Evolutionary conservation across 2,888 invertebrate genomes (phyloP), one percentile per base, ranked within the genome.

Genomic region (Drosophila picticornis): DNA sequence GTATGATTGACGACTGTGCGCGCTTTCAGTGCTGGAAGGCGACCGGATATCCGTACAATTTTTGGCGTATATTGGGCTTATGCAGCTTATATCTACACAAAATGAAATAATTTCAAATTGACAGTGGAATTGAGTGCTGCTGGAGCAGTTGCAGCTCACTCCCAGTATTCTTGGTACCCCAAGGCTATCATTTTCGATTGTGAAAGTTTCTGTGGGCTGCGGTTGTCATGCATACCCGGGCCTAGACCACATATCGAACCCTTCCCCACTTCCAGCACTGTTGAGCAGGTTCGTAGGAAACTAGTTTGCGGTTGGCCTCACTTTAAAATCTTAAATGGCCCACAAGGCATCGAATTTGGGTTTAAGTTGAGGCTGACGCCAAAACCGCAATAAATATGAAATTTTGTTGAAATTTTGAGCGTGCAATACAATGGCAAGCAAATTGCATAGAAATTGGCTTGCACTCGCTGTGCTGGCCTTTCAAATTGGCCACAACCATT

Each of bases 151-250:
- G 74, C 74, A 78, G 61, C 71, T 69, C 62, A 52, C 38, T 61
- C 71, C 55, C 48, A 68, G 80, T 76, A 66, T 59, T 74, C 80
- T 77, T 72, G 57, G 63, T 56, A 67, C 83, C 85, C 82, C 72
- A 52, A 64, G 81, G 90, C 90, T 83, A 91, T 90, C 81, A 87
- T 91, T 89, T 90, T 91, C 90, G 88, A 91, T 89, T 90, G 90
- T 76, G 79, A 87, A 90, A 91, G 71, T 91, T 90, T 90, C 76
- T 77, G 70, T 82, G 74, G 80, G 72, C 75, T 87, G 85, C 69
- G 84, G 87, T 74, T 80, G 72, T 64, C 66, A 61, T 72, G 62
- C 70, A 73, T 63, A 65, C 71, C 50, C 66, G 7, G 60, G 43
- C 64, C 64, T 32, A 3, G 40, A 16, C 55, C 70, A 74, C 55